Evolutionary conservation across 2,888 invertebrate genomes (phyloP).

Genomic region (Acleris laterana): DNA sequence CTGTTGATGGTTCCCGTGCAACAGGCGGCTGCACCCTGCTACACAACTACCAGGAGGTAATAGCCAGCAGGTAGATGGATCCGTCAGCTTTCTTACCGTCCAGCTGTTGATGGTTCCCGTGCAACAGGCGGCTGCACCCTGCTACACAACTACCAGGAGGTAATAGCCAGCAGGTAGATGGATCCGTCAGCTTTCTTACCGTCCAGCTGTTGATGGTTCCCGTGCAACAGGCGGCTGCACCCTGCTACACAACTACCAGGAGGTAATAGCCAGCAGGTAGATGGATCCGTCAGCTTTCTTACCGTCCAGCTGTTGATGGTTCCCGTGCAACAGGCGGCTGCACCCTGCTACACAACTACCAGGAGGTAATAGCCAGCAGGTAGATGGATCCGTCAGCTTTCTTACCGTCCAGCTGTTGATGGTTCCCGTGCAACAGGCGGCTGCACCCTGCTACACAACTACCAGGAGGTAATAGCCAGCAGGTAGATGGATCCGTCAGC

Average conservation of each 20-base stretch:
- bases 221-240: too few species aligned
- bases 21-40: slow-evolving; percentile 95
- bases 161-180: slow-evolving; percentile 96
- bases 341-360: slow-evolving; percentile 98
- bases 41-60: slow-evolving; percentile 98
- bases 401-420: slow-evolving; percentile 90
- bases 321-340: slow-evolving; percentile 95
- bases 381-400: slow-evolving; percentile 89
- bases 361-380: slow-evolving; percentile 95
- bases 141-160: slow-evolving; percentile 97
- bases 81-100: slow-evolving; percentile 87
- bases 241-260: too few species aligned
- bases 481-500: slow-evolving; percentile 92
- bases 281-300: slow-evolving; percentile 91
- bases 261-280: slow-evolving; percentile 96
- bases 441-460: too few species aligned
- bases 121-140: slow-evolving; percentile 96
- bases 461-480: slow-evolving; percentile 95
- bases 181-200: slow-evolving; percentile 86
- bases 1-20: slow-evolving; percentile 94
- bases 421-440: slow-evolving; percentile 93
- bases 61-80: slow-evolving; percentile 97
- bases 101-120: slow-evolving; percentile 92
- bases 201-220: slow-evolving; percentile 91
- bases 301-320: slow-evolving; percentile 92